Conservation (phyloP, 1,140 invertebrate genomes). For the Sycobia sp. region DNA sequence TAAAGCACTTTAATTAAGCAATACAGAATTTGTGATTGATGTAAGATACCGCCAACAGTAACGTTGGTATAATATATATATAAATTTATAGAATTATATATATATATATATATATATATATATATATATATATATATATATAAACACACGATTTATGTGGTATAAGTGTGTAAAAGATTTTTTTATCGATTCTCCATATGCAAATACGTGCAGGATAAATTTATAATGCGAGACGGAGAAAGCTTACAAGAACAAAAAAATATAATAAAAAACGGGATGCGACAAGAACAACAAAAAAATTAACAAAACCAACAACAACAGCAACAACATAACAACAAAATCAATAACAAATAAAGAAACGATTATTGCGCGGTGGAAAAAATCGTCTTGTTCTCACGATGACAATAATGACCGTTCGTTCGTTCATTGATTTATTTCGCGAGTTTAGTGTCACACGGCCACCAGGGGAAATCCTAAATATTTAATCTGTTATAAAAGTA, state of each 20-base stretch:
- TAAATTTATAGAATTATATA: too few species aligned
- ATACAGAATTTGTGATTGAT: conserved; percentile 10
- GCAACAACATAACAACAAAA: background rate
- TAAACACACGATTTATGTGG: too few species aligned
- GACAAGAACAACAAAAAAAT: background rate
- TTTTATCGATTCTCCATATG: too few species aligned
- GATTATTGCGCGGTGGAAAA: background rate
- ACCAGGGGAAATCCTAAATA: too few species aligned
- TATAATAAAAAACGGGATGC: conserved; percentile 1
- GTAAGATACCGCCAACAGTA: background rate
- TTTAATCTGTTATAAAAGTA: too few species aligned
- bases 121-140: too few species aligned
- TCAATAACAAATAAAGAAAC: background rate
- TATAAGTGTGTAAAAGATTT: too few species aligned
- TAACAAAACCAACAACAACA: background rate
- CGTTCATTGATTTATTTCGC: conserved; percentile 12
- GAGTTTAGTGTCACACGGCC: background rate
- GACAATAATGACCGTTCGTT: conserved; percentile 58
- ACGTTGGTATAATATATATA: too few species aligned
- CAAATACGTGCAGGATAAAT: background rate
- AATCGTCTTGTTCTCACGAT: conserved; percentile 49
- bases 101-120: too few species aligned
- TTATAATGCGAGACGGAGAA: too few species aligned
- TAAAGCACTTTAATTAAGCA: conserved; percentile 18
- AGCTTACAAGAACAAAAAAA: too few species aligned